Evolutionary conservation across 2,888 invertebrate species (phyloP).

Genomic region (Tenthredo livida): DNA sequence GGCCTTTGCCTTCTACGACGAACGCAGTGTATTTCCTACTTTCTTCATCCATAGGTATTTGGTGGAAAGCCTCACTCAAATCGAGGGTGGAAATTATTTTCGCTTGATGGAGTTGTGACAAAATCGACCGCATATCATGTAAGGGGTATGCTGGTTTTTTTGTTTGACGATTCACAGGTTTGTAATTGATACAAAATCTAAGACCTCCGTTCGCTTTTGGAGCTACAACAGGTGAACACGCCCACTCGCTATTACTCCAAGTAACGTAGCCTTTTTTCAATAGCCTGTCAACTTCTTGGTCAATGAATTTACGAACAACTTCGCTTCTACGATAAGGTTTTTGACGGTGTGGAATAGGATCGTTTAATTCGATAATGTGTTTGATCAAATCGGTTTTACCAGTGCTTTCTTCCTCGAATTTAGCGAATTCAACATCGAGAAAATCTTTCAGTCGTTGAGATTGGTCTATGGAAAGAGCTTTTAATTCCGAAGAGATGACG

Average conservation of each 20-base stretch:
- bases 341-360: too few relatives aligned
- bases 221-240: slow-evolving; percentile 28
- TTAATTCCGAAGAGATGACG: too few relatives aligned
- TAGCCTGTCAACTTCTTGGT: too few relatives aligned
- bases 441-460: too few relatives aligned
- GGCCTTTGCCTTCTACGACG: slow-evolving; percentile 21
- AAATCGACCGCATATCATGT: slow-evolving; percentile 17
- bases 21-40: slow-evolving; percentile 16
- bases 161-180: neutral
- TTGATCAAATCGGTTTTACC: too few relatives aligned
- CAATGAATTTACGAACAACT: too few relatives aligned
- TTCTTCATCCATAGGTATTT: slow-evolving; percentile 15
- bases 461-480: too few relatives aligned
- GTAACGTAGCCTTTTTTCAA: neutral
- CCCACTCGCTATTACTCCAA: slow-evolving; percentile 25
- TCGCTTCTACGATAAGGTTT: too few relatives aligned
- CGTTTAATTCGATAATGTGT: too few relatives aligned
- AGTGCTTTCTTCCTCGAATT: too few relatives aligned
- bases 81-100: slow-evolving; percentile 60
- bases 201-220: slow-evolving; percentile 40
- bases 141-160: slow-evolving; percentile 36
- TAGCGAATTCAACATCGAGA: too few relatives aligned
- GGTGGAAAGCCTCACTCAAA: slow-evolving; percentile 59
- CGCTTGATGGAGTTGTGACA: slow-evolving; percentile 51
- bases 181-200: slow-evolving; percentile 34